Evolutionary conservation across 2,888 invertebrate genomes (phyloP), one percentile per base, ranked within the genome.

Genomic region (Nebria brevicollis): DNA sequence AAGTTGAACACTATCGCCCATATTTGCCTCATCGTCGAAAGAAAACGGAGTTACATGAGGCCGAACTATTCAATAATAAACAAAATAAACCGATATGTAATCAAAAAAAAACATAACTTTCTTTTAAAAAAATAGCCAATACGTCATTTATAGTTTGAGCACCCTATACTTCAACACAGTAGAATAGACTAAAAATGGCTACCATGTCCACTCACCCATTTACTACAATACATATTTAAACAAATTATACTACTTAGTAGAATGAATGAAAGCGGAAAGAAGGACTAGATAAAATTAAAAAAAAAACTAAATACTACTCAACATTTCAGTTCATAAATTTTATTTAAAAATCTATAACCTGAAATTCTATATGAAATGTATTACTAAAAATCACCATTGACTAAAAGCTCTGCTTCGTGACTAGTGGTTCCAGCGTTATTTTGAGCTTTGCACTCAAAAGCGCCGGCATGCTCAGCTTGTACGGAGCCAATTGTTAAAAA

Each of bases 361-460:
- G 13, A 54, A 13, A 54, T 13, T 2, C 54, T 72, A 72, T 54
- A 11, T 8, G 8, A 54, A 54, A 54, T 13, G 54, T 54, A 4
- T 34, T 4, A 34, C 34, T 34, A 34, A 54, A 54, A 54, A 80
- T 82, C 94, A 94, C 94, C 94, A 88, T 94, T 93, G 86, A 94
- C 93, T 88, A 92, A 91, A 85, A 94, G 90, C 85, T 91, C 88
- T 81, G 93, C 91, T 82, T 92, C 91, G 88, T 93, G 92, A 85
- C 91, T 91, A 84, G 91, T 90, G 76, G 90, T 89, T 86, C 94
- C 94, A 82, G 93, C 94, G 86, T 89, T 91, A 88, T 94, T 94
- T 84, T 90, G 90, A 81, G 93, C 94, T 83, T 91, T 91, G 88
- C 95, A 95, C 81, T 92, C 93, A 89, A 94, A 95, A 88, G 92